Evolutionary conservation across 2,113 vertebrate genomes (phyloP).

Genomic region (Ploceus nigricollis): DNA sequence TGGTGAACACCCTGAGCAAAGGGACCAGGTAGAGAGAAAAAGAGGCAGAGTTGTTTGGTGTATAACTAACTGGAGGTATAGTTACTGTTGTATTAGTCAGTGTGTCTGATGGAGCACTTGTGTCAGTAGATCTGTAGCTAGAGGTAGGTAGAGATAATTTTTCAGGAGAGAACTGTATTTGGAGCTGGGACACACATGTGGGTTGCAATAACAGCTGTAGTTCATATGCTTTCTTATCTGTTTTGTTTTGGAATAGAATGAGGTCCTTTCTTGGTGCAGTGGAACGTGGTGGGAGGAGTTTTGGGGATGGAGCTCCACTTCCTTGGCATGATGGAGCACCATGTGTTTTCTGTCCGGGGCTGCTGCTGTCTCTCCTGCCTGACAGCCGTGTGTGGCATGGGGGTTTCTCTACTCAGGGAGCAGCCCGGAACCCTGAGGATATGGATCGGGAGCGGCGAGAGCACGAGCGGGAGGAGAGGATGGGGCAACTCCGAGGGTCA

Average conservation of each 20-base stretch:
- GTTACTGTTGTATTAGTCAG: background rate
- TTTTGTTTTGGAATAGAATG: background rate
- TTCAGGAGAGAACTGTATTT: background rate
- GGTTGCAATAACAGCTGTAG: background rate
- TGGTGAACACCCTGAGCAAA: background rate
- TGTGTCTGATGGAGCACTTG: background rate
- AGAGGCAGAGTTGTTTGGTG: background rate
- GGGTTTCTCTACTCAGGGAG: slow-evolving; percentile 76
- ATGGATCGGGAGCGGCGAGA: slow-evolving; percentile 89
- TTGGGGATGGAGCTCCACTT: background rate
- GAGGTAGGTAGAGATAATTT: background rate
- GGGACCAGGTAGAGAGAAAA: background rate
- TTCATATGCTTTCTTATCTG: background rate
- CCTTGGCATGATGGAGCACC: accelerated
- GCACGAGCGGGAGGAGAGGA: slow-evolving; percentile 88
- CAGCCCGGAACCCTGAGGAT: slow-evolving; percentile 90
- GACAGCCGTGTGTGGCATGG: accelerated
- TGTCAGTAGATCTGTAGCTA: background rate
- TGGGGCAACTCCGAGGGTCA: slow-evolving; percentile 84
- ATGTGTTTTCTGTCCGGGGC: background rate
- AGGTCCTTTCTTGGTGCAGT: background rate
- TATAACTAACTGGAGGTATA: background rate
- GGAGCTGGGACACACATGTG: background rate
- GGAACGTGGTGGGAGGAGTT: background rate
- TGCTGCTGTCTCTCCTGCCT: background rate